Evolutionary conservation across 2,797 vertebrate species (phyloP).

Genomic region (Hyperoplus immaculatus): DNA sequence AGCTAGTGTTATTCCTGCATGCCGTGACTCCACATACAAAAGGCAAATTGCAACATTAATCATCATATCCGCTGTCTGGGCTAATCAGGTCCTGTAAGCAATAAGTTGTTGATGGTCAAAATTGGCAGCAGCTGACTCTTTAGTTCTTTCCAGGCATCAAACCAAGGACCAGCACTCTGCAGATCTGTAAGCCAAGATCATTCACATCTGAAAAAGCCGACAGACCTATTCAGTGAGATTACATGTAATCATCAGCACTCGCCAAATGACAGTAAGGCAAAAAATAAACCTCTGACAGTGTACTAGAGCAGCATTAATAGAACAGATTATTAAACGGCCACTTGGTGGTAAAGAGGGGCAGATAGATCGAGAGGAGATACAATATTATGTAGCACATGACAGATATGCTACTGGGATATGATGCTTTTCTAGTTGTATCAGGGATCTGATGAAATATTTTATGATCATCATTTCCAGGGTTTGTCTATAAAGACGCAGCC

Average conservation of each 20-base stretch:
- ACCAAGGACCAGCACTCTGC: conserved; percentile 39
- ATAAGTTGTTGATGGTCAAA: conserved; percentile 58
- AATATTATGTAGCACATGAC: conserved; percentile 44
- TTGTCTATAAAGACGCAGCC: conserved; percentile 54
- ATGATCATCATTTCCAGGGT: conserved; percentile 60
- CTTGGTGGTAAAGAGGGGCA: conserved; percentile 13
- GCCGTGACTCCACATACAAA: conserved; percentile 61
- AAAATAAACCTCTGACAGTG: conserved; percentile 8
- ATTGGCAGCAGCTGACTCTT: conserved; percentile 58
- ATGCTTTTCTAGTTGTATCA: conserved; percentile 50
- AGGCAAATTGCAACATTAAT: conserved; percentile 61
- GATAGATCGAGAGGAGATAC: conserved; percentile 25
- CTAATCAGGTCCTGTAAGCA: conserved; percentile 61
- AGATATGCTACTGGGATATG: conserved; percentile 51
- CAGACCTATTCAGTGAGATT: conserved; percentile 29
- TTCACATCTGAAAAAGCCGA: conserved; percentile 44
- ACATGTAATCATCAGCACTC: conserved; percentile 2
- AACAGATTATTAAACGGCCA: conserved; percentile 23
- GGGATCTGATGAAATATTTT: conserved; percentile 62
- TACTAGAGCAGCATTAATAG: conserved; percentile 1
- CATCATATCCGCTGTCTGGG: conserved; percentile 43
- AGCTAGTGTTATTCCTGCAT: conserved; percentile 41
- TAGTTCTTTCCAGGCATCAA: conserved; percentile 39
- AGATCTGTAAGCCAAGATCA: conserved; percentile 40
- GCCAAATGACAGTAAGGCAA: conserved; percentile 11